Percentiles rank a stretch among this genome's conserved stretches.
These are phyloP conservation scores for Oncorhynchus mykiss DNA, from an alignment of 2,113 vertebrate species.

Conservation along the genomic window DNA sequence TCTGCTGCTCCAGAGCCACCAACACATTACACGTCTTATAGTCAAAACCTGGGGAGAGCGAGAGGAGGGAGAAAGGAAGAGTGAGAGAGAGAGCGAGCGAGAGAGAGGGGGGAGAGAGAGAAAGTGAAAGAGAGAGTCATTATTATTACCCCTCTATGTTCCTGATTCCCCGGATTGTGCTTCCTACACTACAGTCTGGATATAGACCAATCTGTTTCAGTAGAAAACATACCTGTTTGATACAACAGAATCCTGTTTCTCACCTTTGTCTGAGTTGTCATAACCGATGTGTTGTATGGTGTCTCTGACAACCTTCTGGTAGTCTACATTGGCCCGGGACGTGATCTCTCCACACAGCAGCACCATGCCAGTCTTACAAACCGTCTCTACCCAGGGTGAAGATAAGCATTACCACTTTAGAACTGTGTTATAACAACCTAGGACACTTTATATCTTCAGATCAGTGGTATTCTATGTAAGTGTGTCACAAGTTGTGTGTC, in stretches of 20 bases:
- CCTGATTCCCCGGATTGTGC: neutral
- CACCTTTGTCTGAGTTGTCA: conserved; percentile 93
- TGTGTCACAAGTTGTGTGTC: too few relatives aligned
- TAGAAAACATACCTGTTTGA: too few relatives aligned
- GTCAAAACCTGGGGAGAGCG: conserved; percentile 82
- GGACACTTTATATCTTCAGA: neutral
- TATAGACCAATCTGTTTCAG: too few relatives aligned
- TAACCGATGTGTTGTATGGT: conserved; percentile 92
- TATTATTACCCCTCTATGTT: neutral
- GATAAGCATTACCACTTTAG: neutral
- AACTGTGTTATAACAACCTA: neutral
- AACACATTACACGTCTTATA: conserved; percentile 97
- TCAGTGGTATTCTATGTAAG: too few relatives aligned
- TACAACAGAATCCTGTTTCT: neutral
- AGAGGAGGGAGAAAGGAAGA: neutral
- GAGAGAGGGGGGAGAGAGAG: neutral
- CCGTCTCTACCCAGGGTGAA: conserved; percentile 78
- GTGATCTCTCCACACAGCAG: conserved; percentile 96
- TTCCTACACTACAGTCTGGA: neutral
- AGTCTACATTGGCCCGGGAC: conserved; percentile 88
- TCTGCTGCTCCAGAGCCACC: conserved; percentile 95
- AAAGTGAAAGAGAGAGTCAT: neutral
- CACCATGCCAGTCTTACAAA: conserved; percentile 98
- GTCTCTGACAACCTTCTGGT: conserved; percentile 92
- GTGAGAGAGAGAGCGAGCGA: neutral